Conservation (phyloP, 2,113 vertebrate genomes). For the Rostratula benghalensis region DNA sequence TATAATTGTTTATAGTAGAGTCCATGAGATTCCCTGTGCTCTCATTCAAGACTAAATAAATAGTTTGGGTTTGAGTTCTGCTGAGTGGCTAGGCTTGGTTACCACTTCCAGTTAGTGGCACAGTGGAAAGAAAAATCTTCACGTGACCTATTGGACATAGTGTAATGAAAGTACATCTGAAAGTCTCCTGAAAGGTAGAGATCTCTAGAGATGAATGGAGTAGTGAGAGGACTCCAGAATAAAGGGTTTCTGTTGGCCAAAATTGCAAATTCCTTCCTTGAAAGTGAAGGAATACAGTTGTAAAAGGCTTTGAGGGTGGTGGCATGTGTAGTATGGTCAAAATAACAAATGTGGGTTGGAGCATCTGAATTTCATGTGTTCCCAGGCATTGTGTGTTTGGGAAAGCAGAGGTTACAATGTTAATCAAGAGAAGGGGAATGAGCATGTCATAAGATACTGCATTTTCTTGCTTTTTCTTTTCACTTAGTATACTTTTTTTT, state of each 20-base stretch:
- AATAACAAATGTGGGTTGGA: neutral
- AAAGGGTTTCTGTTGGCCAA: neutral
- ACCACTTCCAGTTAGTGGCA: neutral
- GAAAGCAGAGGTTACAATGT: neutral
- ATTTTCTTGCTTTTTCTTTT: neutral
- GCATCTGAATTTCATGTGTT: neutral
- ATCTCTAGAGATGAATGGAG: neutral
- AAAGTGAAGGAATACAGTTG: neutral
- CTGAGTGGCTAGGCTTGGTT: neutral
- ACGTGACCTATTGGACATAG: fast-evolving
- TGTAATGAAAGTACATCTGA: neutral
- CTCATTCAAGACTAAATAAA: fast-evolving
- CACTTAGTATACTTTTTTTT: neutral
- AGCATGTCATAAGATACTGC: neutral
- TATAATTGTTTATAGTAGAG: neutral
- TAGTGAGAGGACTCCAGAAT: neutral
- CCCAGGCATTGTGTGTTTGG: neutral
- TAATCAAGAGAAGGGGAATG: neutral
- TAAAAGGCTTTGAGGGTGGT: neutral
- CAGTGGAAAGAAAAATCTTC: neutral
- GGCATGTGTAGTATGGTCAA: neutral
- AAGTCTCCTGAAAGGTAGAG: neutral
- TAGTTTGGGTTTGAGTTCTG: neutral
- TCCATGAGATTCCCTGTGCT: neutral
- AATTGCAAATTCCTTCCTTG: neutral